phyloP scores from a whole-genome alignment of 1,140 invertebrate genomes.

The Trichonephila clavipes region DNA sequence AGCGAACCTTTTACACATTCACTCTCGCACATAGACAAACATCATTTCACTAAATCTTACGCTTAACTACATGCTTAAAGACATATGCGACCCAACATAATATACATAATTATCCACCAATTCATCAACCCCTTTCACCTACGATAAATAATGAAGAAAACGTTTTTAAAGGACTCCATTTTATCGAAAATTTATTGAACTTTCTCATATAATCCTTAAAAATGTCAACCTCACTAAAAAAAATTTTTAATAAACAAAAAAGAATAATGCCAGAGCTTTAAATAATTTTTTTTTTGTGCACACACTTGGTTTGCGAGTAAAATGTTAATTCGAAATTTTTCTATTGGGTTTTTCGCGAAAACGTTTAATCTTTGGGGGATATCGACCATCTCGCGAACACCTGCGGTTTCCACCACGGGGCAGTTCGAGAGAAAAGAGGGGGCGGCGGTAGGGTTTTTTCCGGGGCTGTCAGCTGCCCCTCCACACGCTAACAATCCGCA shows the following conservation, averaged over 20 bases:
- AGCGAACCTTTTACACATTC: too few relatives aligned
- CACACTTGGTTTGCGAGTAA: not conserved
- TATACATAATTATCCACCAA: too few relatives aligned
- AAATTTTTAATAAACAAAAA: not conserved
- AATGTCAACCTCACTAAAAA: not conserved
- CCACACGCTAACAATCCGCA: slow-evolving; percentile 5
- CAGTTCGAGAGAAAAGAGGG: not conserved
- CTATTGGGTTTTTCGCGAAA: not conserved
- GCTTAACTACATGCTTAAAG: too few relatives aligned
- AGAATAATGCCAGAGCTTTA: not conserved
- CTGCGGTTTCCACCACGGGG: slow-evolving; percentile 26
- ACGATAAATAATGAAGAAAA: too few relatives aligned
- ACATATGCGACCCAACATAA: too few relatives aligned
- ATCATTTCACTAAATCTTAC: too few relatives aligned
- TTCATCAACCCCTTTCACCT: too few relatives aligned
- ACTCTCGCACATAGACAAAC: too few relatives aligned
- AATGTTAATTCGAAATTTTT: slow-evolving; percentile 8
- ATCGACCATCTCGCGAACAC: slow-evolving; percentile 44
- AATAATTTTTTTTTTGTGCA: not conserved
- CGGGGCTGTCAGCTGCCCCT: not conserved
- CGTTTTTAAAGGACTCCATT: not conserved
- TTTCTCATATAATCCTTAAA: not conserved
- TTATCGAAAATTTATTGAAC: not conserved
- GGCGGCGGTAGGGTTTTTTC: not conserved
- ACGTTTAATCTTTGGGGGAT: slow-evolving; percentile 10